Evolutionary conservation across 2,113 vertebrate genomes (phyloP), one percentile per base, ranked within the genome.

Genomic region (Ibidorhyncha struthersii): DNA sequence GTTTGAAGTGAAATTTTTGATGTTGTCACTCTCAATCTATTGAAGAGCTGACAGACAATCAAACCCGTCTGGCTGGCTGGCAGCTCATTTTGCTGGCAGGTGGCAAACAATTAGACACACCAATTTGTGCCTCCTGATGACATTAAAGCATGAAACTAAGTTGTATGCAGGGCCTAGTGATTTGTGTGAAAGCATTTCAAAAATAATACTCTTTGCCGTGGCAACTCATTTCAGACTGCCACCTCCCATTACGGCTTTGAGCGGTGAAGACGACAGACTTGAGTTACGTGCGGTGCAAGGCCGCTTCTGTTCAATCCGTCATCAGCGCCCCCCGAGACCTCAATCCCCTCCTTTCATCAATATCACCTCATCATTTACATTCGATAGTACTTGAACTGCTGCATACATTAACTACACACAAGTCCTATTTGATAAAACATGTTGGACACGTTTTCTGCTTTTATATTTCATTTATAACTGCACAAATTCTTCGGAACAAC

Each of bases 171-270:
- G 98, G 97, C 98, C 98, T 98, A 98, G 98, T 98, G 98, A 99
- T 99, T 99, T 99, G 99, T 99, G 99, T 99, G 99, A 99, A 99
- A 99, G 99, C 99, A 99, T 99, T 99, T 99, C 99, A 99, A 99
- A 99, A 99, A 99, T 99, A 99, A 99, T 99, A 99, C 99, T 99
- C 99, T 99, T 98, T 98, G 98, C 99, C 97, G 97, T 97, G 98
- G 99, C 98, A 98, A 99, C 99, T 99, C 99, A 99, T 99, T 99
- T 99, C 99, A 99, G 98, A 98, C 99, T 99, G 99, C 99, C 99
- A 99, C 98, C 97, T 99, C 98, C 98, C 98, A 99, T 99, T 99
- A 99, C 65, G 91, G 98, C 95, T 98, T 98, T 99, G 99, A 99
- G 99, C 56, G 81, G 96, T 99, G 99, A 99, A 98, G 98, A 98